A percentile compares a stretch with the other conserved stretches of the same genome.
These are phyloP conservation scores for Melanotaenia nigrans DNA, from an alignment of 2,797 vertebrate genomes.

Conservation along the genomic window DNA sequence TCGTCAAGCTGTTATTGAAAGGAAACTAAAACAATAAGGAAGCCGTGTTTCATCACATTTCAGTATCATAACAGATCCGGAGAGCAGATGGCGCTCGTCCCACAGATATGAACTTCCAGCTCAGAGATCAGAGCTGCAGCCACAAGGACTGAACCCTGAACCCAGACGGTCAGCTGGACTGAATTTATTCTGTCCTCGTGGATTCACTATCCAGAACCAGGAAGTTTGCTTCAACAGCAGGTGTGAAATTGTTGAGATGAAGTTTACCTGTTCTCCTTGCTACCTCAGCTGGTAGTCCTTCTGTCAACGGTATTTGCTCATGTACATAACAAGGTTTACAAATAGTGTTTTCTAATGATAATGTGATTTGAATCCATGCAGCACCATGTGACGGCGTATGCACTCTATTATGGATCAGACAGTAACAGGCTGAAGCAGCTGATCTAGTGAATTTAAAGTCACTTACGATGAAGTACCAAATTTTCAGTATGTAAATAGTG, in stretches of 20 bases:
- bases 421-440: background rate
- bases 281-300: conserved; percentile 56
- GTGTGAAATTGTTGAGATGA: background rate
- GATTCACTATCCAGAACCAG: conserved; percentile 8
- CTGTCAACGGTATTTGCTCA: conserved; percentile 31
- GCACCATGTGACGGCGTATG: conserved; percentile 1
- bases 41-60: too few relatives aligned
- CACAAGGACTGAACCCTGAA: too few relatives aligned
- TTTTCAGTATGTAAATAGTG: conserved; percentile 58
- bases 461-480: conserved; percentile 37
- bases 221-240: background rate
- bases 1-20: too few relatives aligned
- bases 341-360: conserved; percentile 40
- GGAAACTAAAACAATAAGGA: too few relatives aligned
- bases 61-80: background rate
- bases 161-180: too few relatives aligned
- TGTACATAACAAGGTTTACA: conserved; percentile 51
- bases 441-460: conserved; percentile 31
- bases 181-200: background rate
- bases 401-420: background rate
- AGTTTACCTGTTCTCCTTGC: conserved; percentile 20
- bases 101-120: too few relatives aligned
- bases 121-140: too few relatives aligned
- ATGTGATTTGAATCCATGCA: too few relatives aligned
- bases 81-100: too few relatives aligned